Evolutionary conservation across 64 coral and sea anemone genomes (phyloP).

Genomic region (Astreopora myriophthalma): DNA sequence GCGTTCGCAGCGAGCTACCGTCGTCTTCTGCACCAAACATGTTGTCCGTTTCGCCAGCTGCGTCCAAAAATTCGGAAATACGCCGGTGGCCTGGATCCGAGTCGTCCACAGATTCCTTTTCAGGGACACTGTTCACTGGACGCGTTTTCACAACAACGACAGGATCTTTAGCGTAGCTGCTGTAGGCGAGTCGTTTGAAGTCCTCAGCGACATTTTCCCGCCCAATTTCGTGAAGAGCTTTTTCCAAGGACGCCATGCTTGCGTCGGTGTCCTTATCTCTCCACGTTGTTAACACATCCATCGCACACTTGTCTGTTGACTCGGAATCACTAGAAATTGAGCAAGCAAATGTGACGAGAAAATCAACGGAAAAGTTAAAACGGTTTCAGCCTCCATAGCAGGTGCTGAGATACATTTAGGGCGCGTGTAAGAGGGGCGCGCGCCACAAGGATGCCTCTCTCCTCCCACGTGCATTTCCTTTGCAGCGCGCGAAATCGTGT

Average conservation of each 20-base stretch:
- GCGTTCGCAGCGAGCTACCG: background rate
- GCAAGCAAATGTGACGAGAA: background rate
- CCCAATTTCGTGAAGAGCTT: slow-evolving; percentile 76
- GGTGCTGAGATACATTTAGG: too few relatives aligned
- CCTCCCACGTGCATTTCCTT: too few relatives aligned
- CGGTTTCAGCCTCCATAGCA: background rate
- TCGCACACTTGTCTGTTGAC: slow-evolving; percentile 61
- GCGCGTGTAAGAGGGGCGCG: too few relatives aligned
- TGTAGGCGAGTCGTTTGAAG: slow-evolving; percentile 91
- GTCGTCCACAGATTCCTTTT: background rate
- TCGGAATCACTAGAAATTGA: slow-evolving; percentile 20
- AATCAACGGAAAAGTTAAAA: background rate
- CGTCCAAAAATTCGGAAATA: slow-evolving; percentile 51
- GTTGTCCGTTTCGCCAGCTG: background rate
- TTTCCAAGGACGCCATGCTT: slow-evolving; percentile 80
- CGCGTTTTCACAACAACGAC: slow-evolving; percentile 60
- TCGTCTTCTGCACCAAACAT: slow-evolving; percentile 47
- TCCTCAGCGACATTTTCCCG: slow-evolving; percentile 79
- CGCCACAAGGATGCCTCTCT: too few relatives aligned
- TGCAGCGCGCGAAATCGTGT: too few relatives aligned
- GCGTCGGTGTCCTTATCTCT: slow-evolving; percentile 82
- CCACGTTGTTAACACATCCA: slow-evolving; percentile 85
- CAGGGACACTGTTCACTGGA: background rate
- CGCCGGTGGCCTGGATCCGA: background rate
- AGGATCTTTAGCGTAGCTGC: slow-evolving; percentile 86